Conservation (phyloP, 1,140 invertebrate species). For the Araneus ventricosus region DNA sequence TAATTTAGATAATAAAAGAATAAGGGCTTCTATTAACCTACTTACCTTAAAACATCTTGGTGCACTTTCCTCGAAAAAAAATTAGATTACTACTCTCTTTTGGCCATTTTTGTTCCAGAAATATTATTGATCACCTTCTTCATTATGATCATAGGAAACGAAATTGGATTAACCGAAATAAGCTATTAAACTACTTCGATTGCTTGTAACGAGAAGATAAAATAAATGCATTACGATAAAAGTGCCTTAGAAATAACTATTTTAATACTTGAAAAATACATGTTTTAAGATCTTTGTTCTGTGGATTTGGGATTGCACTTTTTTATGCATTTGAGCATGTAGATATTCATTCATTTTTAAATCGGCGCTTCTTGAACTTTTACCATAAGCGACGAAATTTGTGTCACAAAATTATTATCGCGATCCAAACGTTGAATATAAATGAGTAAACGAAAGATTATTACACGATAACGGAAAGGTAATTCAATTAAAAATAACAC, state of each 20-base stretch:
- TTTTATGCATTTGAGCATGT: no score
- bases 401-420: no score
- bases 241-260: not conserved
- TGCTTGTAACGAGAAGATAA: not conserved
- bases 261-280: not conserved
- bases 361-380: no score
- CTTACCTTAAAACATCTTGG: not conserved
- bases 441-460: no score
- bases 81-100: not conserved
- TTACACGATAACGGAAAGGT: no score
- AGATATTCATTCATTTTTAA: no score
- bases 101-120: not conserved
- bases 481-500: no score
- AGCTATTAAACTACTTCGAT: not conserved
- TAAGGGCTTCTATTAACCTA: not conserved
- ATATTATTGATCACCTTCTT: not conserved
- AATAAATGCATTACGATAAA: not conserved
- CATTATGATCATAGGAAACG: not conserved
- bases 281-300: no score
- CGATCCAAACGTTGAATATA: no score
- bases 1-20: not conserved
- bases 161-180: conserved; percentile 3
- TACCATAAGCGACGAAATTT: no score
- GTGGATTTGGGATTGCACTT: no score
- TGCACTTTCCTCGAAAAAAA: conserved; percentile 2